Evolutionary conservation across 2,888 invertebrate species (phyloP), one percentile per base, ranked within the genome.

Genomic region (Parelbella ahira): DNA sequence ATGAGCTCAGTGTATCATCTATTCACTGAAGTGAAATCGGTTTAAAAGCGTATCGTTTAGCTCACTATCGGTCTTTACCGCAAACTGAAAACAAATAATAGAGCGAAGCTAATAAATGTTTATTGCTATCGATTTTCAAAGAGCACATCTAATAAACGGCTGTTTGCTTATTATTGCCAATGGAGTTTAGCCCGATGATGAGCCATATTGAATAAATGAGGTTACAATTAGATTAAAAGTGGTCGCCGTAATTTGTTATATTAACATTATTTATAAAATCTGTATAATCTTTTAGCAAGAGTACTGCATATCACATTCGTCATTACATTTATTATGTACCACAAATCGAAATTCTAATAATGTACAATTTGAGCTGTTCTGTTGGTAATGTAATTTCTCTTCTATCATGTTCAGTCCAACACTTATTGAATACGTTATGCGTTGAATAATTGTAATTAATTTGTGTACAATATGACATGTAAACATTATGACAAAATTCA

Each of bases 51-150:
- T 33, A 13, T 41, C 42, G 15, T 29, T 42, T 12, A 25, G 15
- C 4, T 36, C 23, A 23, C 18, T 36, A 42, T 42, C 28, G 18
- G 18, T 36, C 27, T 36, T 18, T 36, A 36, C 34, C 42, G 42
- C 42, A 42, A 36, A 41, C 10, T 11, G 34, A 23, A 18, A 18
- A 36, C 18, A 28, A 34, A 42, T 42, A 42, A 41, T 42, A 34
- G 27, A 21, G 13, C 33, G 41, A 15, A 3, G 15, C 28, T 42
- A 23, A 37, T 21, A 37, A 28, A 36, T n/a, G 21, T 34, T 27
- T 27, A 33, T 20, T 27, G 27, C 10, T 28, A 10, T 27, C n/a
- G 13, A 34, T 34, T 28, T 37, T 23, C 27, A 42, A 42, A 34
- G 21, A 23, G 15, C 34, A 15, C 15, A 34, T 34, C 23, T 33